Percentiles rank a stretch among this genome's conserved stretches.
phyloP scores from a whole-genome alignment of 2,797 vertebrate species.

The Emys orbicularis region DNA sequence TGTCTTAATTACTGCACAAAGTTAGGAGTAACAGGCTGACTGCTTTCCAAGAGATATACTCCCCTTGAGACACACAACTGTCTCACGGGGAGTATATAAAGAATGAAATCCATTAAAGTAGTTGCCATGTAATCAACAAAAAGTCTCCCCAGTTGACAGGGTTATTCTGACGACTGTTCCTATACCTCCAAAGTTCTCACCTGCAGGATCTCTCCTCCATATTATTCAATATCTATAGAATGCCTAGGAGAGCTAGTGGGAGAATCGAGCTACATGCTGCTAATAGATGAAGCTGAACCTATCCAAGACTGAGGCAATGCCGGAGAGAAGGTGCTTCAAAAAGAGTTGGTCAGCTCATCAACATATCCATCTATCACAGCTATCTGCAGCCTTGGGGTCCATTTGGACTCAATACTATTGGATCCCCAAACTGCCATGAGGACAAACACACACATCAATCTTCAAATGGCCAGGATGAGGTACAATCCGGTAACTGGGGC shows the following conservation, averaged over 20 bases:
- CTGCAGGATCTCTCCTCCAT: slow-evolving; percentile 23
- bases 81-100: slow-evolving; percentile 2
- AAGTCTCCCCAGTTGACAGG: neutral
- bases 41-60: slow-evolving; percentile 35
- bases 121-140: slow-evolving; percentile 35
- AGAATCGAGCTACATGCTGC: neutral
- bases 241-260: neutral
- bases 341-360: neutral
- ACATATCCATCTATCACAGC: neutral
- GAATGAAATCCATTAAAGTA: neutral
- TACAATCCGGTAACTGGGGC: fast-evolving
- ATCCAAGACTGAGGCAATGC: fast-evolving
- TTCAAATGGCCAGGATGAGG: fast-evolving
- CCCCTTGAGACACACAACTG: too few relatives aligned
- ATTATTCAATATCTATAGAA: neutral
- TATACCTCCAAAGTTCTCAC: slow-evolving; percentile 38
- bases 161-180: neutral
- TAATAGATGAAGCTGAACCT: fast-evolving
- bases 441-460: neutral
- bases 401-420: neutral
- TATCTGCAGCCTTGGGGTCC: fast-evolving
- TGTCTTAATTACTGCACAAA: neutral
- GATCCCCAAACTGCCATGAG: neutral
- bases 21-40: neutral
- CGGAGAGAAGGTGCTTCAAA: neutral